Evolutionary conservation across 2,888 invertebrate species (phyloP), one percentile per base, ranked within the genome.

Genomic region (Heliconius hortense): DNA sequence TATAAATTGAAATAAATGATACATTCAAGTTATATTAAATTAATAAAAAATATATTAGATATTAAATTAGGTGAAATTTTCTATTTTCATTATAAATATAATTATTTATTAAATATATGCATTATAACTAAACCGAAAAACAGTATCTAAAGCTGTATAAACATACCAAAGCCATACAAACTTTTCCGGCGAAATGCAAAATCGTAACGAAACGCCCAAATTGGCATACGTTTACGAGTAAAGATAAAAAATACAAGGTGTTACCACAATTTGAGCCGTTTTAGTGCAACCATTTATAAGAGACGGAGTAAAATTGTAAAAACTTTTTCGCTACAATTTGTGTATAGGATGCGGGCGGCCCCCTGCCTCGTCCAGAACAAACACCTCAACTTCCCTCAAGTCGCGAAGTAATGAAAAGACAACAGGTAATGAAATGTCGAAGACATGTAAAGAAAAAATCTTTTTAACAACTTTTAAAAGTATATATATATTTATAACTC

Each of bases 261-360:
- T 71, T 71, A 28, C 71, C 71, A 71, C 71, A 71, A 71, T 60
- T 62, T 60, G 70, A 71, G 71, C 39, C 43, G 71, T 71, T 71
- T 71, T 71, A 71, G 71, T 71, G 43, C 62, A 62, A 59, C 71
- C 60, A 71, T 71, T 71, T 71, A 71, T 43, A 43, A 71, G 62
- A 71, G 62, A 71, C 71, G 71, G 39, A 71, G 60, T 71, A 26
- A 63, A 74, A 74, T 74, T 74, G 69, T 74, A 26, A 70, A 64
- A 64, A 56, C n/a, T 74, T 74, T 74, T 74, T 64, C 53, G 70
- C 66, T 70, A 74, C 56, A 75, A 70, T 75, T 71, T 71, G 56
- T 69, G 70, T 75, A 75, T 56, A 56, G 69, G 64, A 75, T 71
- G 70, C 64, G 70, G 71, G 71, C 71, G 70, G 70, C 64, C 64